Evolutionary conservation across 2,797 vertebrate genomes (phyloP).

Genomic region (Sebastolobus alascanus): DNA sequence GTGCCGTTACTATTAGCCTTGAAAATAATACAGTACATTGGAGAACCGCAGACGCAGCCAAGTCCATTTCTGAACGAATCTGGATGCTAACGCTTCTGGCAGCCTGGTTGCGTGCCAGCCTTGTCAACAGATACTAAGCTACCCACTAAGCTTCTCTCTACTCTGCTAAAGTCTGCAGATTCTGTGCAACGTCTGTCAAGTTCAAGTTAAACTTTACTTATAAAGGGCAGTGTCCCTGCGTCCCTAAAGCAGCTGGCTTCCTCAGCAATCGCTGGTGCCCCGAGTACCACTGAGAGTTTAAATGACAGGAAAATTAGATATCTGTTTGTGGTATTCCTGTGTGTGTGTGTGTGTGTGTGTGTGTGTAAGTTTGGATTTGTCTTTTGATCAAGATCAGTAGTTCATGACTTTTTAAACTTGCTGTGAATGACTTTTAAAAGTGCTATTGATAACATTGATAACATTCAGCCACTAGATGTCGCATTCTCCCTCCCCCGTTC

Average conservation of each 20-base stretch:
- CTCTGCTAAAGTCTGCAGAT: slow-evolving; percentile 71
- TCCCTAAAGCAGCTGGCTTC: slow-evolving; percentile 65
- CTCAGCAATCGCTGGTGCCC: slow-evolving; percentile 34
- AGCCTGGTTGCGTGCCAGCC: slow-evolving; percentile 69
- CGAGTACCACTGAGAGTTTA: slow-evolving; percentile 17
- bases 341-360: slow-evolving; percentile 12
- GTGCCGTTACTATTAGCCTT: slow-evolving; percentile 25
- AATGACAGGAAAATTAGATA: slow-evolving; percentile 37
- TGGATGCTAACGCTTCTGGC: slow-evolving; percentile 61
- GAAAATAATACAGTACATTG: slow-evolving; percentile 43
- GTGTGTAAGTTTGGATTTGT: slow-evolving; percentile 14
- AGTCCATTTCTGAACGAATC: slow-evolving; percentile 55
- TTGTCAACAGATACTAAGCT: slow-evolving; percentile 79
- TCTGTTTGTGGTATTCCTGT: slow-evolving; percentile 12
- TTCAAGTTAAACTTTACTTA: slow-evolving; percentile 74
- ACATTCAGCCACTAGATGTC: too few relatives aligned
- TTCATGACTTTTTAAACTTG: slow-evolving; percentile 30
- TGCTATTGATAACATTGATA: too few relatives aligned
- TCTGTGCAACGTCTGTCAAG: slow-evolving; percentile 73
- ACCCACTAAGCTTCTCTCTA: slow-evolving; percentile 72
- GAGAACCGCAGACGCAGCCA: slow-evolving; percentile 36
- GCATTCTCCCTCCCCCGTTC: too few relatives aligned
- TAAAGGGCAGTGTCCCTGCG: slow-evolving; percentile 58
- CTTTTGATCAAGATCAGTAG: slow-evolving; percentile 24
- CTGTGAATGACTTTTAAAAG: slow-evolving; percentile 4